Conservation (phyloP, 2,888 invertebrate species). For the Disparrhopalites patrizii region DNA sequence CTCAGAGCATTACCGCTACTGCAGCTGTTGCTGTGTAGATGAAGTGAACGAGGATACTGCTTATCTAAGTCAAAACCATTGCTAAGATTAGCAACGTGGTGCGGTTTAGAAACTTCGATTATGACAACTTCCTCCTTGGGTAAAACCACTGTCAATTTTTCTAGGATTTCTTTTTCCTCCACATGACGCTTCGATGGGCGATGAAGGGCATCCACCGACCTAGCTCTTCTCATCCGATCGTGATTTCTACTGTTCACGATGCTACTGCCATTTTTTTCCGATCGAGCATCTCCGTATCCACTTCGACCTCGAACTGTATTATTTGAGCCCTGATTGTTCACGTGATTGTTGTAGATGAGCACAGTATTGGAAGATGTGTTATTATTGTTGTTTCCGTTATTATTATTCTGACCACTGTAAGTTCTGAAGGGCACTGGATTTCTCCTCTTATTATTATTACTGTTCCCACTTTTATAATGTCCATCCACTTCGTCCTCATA, state of each 20-base stretch:
- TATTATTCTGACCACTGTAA: too few species aligned
- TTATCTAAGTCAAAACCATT: constrained; percentile 18
- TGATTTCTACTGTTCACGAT: constrained; percentile 39
- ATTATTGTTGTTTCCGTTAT: background rate
- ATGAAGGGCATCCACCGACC: constrained; percentile 75
- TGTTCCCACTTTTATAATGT: background rate
- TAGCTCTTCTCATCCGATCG: constrained; percentile 74
- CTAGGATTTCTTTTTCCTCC: constrained; percentile 44
- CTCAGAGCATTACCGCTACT: background rate
- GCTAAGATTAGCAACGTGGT: constrained; percentile 31
- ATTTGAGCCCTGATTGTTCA: background rate
- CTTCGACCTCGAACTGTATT: constrained; percentile 48
- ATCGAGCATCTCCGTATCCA: constrained; percentile 32
- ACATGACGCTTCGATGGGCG: constrained; percentile 2
- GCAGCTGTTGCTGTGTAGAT: background rate
- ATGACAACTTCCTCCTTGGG: constrained; percentile 49
- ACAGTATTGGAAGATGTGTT: background rate
- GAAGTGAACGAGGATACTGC: constrained; percentile 20
- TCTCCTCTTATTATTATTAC: background rate
- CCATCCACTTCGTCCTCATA: constrained; percentile 17
- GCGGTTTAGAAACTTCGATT: constrained; percentile 47
- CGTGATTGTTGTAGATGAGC: background rate
- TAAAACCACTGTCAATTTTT: constrained; percentile 47
- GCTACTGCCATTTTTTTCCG: too few species aligned
- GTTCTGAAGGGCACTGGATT: background rate